Evolutionary conservation across 2,113 vertebrate genomes (phyloP).

Genomic region (Eubucco bourcierii): DNA sequence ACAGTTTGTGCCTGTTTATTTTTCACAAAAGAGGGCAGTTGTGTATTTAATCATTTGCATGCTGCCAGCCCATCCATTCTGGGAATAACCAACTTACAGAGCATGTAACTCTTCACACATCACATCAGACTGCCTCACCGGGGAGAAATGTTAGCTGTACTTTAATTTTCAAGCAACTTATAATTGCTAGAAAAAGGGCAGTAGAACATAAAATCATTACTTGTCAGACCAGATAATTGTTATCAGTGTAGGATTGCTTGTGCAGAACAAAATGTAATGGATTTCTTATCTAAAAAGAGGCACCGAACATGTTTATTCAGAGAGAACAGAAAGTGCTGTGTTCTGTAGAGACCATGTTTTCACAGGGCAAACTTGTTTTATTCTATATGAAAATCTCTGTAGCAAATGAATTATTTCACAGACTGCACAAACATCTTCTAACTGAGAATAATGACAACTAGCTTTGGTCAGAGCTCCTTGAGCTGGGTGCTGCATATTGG

Average conservation of each 20-base stretch:
- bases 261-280: not conserved
- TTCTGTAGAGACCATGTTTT: not conserved
- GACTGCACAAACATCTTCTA: not conserved
- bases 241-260: conserved; percentile 5
- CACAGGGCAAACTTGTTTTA: not conserved
- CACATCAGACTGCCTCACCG: not conserved
- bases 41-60: conserved; percentile 33
- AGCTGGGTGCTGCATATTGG: not conserved
- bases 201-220: not conserved
- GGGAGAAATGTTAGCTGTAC: conserved; percentile 29
- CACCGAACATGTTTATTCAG: not conserved
- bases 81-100: conserved; percentile 23
- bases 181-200: conserved; percentile 12
- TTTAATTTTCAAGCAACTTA: conserved; percentile 37
- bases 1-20: conserved; percentile 33
- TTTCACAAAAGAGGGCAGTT: conserved; percentile 22
- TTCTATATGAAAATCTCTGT: not conserved
- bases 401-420: not conserved
- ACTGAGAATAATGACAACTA: not conserved
- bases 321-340: not conserved
- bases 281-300: not conserved
- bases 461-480: not conserved
- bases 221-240: not conserved
- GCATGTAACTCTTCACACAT: conserved; percentile 25
- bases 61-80: conserved; percentile 31